phyloP scores from a whole-genome alignment of 2,113 vertebrate genomes.

The Ciconia boyciana region DNA sequence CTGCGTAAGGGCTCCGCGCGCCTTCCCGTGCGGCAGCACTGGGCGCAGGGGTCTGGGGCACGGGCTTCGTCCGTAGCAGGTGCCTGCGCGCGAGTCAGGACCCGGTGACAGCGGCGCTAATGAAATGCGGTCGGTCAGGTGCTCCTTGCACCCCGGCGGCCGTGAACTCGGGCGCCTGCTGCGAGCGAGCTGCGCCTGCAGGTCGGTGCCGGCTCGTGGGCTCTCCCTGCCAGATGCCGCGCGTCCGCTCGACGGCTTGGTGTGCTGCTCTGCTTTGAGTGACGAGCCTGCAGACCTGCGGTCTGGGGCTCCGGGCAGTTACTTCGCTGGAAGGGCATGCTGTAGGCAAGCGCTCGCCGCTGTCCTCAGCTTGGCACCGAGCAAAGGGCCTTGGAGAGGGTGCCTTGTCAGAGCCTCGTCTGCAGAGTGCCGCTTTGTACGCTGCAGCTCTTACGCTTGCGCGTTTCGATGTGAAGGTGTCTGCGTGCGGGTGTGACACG shows the following conservation, averaged over 20 bases:
- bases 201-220: not conserved
- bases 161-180: not conserved
- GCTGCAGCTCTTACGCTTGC: not conserved
- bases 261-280: not conserved
- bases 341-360: not conserved
- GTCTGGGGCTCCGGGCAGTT: not conserved
- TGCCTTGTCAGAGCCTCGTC: not conserved
- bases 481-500: not conserved
- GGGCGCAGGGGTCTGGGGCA: not conserved
- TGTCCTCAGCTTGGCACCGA: not conserved
- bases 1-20: not conserved
- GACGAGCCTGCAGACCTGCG: not conserved
- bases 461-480: fast-evolving
- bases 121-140: no score
- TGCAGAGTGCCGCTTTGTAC: not conserved
- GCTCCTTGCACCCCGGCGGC: not conserved
- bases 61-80: not conserved
- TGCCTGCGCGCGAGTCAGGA: not conserved
- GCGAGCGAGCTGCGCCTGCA: not conserved
- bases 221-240: not conserved
- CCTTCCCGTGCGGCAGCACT: not conserved
- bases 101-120: no score
- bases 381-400: no score
- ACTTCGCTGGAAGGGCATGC: fast-evolving
- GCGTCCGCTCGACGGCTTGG: fast-evolving